Conservation (phyloP, 2,797 vertebrate species). For the Lagocephalus sceleratus region DNA sequence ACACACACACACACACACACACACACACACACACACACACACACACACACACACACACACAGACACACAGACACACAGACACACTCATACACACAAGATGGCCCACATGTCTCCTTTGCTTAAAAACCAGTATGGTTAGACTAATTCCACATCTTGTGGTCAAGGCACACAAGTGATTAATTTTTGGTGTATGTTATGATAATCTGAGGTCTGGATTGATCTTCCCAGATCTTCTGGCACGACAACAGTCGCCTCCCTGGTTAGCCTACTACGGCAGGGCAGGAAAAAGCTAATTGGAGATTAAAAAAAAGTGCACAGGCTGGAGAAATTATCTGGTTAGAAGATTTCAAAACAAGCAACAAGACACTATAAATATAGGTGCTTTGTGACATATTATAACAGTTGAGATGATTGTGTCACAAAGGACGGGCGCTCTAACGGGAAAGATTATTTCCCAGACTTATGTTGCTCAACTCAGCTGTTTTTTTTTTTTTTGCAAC, state of each 20-base stretch:
- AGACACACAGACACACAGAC: conserved; percentile 11
- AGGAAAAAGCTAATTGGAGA: conserved; percentile 15
- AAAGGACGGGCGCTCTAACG: conserved; percentile 20
- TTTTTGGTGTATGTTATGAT: conserved; percentile 53
- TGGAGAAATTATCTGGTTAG: conserved; percentile 8
- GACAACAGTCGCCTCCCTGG: conserved; percentile 38
- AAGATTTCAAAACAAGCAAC: conserved; percentile 21
- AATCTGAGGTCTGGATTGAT: conserved; percentile 43
- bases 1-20: conserved; percentile 11
- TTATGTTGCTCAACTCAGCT: no score
- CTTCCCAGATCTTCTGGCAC: conserved; percentile 24
- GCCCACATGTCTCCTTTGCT: conserved; percentile 63
- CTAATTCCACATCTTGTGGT: conserved; percentile 47
- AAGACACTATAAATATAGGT: conserved; percentile 14
- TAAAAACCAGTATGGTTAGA: conserved; percentile 41
- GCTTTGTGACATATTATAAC: conserved; percentile 14
- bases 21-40: conserved; percentile 21
- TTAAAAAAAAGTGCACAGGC: conserved; percentile 21
- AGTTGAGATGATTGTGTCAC: conserved; percentile 29
- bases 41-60: no score
- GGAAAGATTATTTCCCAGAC: conserved; percentile 15
- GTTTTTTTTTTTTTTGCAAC: no score
- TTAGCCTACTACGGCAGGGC: conserved; percentile 12
- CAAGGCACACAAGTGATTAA: conserved; percentile 44
- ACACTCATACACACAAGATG: conserved; percentile 24